phyloP scores from a whole-genome alignment of 2,888 invertebrate species.

The Ectemnius cavifrons region DNA sequence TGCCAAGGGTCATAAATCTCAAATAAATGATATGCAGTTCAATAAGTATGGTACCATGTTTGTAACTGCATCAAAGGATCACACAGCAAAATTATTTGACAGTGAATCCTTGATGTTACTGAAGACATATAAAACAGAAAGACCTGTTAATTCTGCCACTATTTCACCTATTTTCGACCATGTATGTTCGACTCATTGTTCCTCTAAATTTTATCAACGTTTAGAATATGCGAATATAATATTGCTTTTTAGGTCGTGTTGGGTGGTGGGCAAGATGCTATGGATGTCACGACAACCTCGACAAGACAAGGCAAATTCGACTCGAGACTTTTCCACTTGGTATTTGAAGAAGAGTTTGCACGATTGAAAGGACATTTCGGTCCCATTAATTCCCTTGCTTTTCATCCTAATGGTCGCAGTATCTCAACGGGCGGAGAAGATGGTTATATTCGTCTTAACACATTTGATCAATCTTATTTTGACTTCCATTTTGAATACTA shows the following conservation, averaged over 20 bases:
- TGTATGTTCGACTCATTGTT: slow-evolving; percentile 79
- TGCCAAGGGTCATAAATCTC: slow-evolving; percentile 89
- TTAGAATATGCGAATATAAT: neutral
- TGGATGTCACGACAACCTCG: slow-evolving; percentile 98
- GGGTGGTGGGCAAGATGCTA: slow-evolving; percentile 99
- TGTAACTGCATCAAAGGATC: slow-evolving; percentile 97
- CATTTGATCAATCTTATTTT: slow-evolving; percentile 97
- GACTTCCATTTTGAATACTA: slow-evolving; percentile 96
- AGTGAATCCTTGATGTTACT: slow-evolving; percentile 90
- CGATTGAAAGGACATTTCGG: slow-evolving; percentile 99
- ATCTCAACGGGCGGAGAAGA: slow-evolving; percentile 99
- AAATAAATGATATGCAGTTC: slow-evolving; percentile 98
- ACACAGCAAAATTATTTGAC: slow-evolving; percentile 97
- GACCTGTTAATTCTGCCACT: slow-evolving; percentile 98
- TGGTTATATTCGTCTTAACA: slow-evolving; percentile 97
- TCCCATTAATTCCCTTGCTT: slow-evolving; percentile 98
- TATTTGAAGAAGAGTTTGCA: slow-evolving; percentile 88
- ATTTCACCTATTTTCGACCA: slow-evolving; percentile 97
- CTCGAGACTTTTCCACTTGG: slow-evolving; percentile 86
- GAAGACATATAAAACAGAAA: slow-evolving; percentile 98
- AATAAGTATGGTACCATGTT: slow-evolving; percentile 96
- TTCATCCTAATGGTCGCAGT: slow-evolving; percentile 98
- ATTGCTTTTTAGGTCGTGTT: slow-evolving; percentile 85
- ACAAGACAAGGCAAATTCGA: slow-evolving; percentile 98
- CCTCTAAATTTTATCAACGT: neutral